Percentiles rank a stretch among this genome's conserved stretches.
These are phyloP conservation scores for Pogonognathellus flavescens DNA, from an alignment of 1,140 invertebrate species.

Conservation along the genomic window DNA sequence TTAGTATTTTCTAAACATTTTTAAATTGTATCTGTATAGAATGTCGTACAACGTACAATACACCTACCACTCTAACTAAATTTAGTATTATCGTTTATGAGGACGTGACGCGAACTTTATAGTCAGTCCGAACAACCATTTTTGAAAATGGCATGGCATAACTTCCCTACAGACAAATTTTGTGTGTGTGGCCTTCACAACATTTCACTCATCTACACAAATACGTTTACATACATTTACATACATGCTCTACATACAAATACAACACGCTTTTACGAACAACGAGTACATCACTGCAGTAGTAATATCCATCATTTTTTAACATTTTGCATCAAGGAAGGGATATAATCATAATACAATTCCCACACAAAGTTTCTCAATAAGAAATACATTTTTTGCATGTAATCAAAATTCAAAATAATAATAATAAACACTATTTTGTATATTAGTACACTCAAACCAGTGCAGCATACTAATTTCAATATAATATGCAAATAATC, in stretches of 20 bases:
- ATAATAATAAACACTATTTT: too few relatives aligned
- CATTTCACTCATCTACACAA: not conserved
- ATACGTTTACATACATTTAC: constrained; percentile 9
- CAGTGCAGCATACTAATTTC: too few relatives aligned
- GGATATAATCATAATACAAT: too few relatives aligned
- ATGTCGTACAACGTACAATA: too few relatives aligned
- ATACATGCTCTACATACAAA: constrained; percentile 5
- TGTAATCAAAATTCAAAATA: too few relatives aligned
- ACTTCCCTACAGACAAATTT: not conserved
- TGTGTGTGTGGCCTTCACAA: constrained; percentile 5
- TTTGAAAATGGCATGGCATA: constrained; percentile 26
- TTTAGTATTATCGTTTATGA: constrained; percentile 40
- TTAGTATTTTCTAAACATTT: not conserved
- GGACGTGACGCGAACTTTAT: constrained; percentile 24
- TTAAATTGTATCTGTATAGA: not conserved
- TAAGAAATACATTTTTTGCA: too few relatives aligned
- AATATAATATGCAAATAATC: too few relatives aligned
- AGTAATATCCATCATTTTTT: too few relatives aligned
- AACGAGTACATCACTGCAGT: too few relatives aligned
- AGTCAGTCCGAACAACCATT: constrained; percentile 34
- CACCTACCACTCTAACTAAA: not conserved
- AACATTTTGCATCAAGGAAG: too few relatives aligned
- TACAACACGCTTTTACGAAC: not conserved
- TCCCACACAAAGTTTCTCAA: too few relatives aligned
- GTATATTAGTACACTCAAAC: too few relatives aligned